These are phyloP conservation scores for Galendromus occidentalis DNA, from an alignment of 1,140 invertebrate species.

Conservation along the genomic window DNA sequence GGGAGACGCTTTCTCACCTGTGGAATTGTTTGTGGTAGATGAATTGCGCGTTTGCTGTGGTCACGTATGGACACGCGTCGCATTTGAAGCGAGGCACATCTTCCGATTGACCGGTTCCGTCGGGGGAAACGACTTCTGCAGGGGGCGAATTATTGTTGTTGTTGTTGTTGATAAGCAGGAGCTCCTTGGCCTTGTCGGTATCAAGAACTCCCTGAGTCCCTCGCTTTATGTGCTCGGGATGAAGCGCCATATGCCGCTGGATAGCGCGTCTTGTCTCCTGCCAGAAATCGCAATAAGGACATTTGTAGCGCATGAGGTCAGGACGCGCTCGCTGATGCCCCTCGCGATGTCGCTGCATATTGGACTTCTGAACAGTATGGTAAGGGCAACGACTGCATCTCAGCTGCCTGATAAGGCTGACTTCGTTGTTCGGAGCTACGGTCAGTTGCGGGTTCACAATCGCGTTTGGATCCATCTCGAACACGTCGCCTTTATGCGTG, in stretches of 20 bases:
- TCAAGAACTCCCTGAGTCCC: constrained; percentile 3
- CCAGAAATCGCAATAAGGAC: constrained; percentile 11
- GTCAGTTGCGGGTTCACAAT: not conserved
- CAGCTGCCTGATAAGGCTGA: constrained; percentile 5
- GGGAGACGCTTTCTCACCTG: constrained; percentile 34
- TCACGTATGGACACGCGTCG: constrained; percentile 50
- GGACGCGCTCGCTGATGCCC: not conserved
- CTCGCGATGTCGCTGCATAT: constrained; percentile 10
- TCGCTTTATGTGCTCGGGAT: not conserved
- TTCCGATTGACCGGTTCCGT: not conserved
- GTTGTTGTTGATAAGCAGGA: not conserved
- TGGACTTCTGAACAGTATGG: constrained; percentile 8
- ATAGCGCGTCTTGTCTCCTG: constrained; percentile 2
- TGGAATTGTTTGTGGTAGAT: constrained; percentile 68
- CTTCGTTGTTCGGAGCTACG: not conserved
- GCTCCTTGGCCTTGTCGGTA: not conserved
- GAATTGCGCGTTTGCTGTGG: constrained; percentile 59
- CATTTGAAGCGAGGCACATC: constrained; percentile 28
- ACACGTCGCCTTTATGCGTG: not conserved
- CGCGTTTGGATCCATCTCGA: not conserved
- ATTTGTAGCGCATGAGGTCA: constrained; percentile 5
- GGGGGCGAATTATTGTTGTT: not conserved
- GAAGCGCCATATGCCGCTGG: constrained; percentile 9
- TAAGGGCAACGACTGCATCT: constrained; percentile 8
- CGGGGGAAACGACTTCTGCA: not conserved